phyloP scores from a whole-genome alignment of 2,888 invertebrate genomes.

The Zygothrica quintamaculata region DNA sequence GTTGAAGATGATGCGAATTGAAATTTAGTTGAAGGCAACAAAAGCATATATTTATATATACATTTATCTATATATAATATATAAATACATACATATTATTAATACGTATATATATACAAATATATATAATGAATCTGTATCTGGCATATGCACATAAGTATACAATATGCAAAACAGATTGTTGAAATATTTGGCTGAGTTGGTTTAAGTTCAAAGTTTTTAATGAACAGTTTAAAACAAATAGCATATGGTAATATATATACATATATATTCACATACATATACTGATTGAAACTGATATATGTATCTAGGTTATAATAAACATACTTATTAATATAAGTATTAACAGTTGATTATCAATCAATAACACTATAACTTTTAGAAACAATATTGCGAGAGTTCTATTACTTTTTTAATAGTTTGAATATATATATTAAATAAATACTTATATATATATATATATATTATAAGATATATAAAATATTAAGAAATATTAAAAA shows the following conservation, averaged over 20 bases:
- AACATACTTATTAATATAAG: too few relatives aligned
- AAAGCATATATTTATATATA: conserved; percentile 16
- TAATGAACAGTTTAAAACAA: conserved; percentile 26
- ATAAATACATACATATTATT: conserved; percentile 1
- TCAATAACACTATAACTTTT: too few relatives aligned
- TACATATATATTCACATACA: neutral
- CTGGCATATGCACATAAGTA: conserved; percentile 36
- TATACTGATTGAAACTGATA: conserved; percentile 1
- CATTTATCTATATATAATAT: conserved; percentile 4
- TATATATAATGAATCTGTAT: conserved; percentile 17
- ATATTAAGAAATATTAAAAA: too few relatives aligned
- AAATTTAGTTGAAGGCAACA: conserved; percentile 68
- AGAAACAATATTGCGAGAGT: too few relatives aligned
- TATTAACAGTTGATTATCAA: too few relatives aligned
- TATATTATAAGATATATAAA: too few relatives aligned
- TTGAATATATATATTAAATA: too few relatives aligned
- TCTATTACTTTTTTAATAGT: too few relatives aligned
- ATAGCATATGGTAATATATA: conserved; percentile 42
- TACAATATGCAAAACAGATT: conserved; percentile 50
- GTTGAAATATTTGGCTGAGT: conserved; percentile 45
- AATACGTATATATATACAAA: too few relatives aligned
- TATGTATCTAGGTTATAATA: neutral
- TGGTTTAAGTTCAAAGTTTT: conserved; percentile 51
- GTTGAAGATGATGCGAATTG: conserved; percentile 73
- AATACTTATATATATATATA: too few relatives aligned